Percentiles rank a stretch among this genome's conserved stretches.
These are phyloP conservation scores for Deroptyus accipitrinus DNA, from an alignment of 2,113 vertebrate species.

Conservation along the genomic window DNA sequence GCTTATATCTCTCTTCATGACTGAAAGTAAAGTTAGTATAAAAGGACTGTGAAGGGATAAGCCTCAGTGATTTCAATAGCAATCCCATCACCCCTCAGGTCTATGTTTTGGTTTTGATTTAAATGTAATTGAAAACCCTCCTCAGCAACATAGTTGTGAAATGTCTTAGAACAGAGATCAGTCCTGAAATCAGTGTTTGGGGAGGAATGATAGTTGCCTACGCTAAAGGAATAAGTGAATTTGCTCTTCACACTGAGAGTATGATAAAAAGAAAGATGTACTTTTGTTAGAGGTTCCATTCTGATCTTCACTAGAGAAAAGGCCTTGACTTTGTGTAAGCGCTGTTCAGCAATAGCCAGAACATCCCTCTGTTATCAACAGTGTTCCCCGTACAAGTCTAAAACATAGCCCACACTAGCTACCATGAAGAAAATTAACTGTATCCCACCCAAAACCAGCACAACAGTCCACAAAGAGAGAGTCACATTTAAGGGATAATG, in stretches of 20 bases:
- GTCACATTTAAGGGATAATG: not conserved
- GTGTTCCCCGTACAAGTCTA: not conserved
- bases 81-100: not conserved
- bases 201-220: not conserved
- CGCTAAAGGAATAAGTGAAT: not conserved
- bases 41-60: not conserved
- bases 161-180: not conserved
- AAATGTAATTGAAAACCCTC: not conserved
- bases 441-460: not conserved
- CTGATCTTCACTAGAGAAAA: not conserved
- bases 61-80: not conserved
- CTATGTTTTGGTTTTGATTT: not conserved
- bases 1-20: not conserved
- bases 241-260: not conserved
- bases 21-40: not conserved
- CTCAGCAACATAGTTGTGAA: not conserved
- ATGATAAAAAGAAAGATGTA: not conserved
- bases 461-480: not conserved
- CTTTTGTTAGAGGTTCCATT: not conserved
- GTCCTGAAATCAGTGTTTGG: not conserved
- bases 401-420: not conserved
- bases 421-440: not conserved
- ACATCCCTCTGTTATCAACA: not conserved
- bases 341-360: not conserved
- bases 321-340: fast-evolving